phyloP scores from a whole-genome alignment of 2,888 invertebrate genomes.

The Carabus problematicus region DNA sequence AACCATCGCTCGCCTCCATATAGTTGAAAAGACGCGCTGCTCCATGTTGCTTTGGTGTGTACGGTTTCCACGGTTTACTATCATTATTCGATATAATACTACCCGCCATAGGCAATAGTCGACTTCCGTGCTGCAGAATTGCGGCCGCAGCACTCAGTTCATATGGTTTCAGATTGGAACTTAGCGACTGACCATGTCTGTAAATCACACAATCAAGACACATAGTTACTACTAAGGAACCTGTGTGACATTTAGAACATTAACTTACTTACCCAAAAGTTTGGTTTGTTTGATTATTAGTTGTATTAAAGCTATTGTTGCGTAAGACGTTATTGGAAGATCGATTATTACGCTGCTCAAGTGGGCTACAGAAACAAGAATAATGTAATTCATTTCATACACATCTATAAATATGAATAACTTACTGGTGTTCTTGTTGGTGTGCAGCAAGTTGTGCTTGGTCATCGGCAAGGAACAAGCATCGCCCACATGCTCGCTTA shows the following conservation, averaged over 20 bases:
- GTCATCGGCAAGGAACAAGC: constrained; percentile 86
- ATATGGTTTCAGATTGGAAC: constrained; percentile 44
- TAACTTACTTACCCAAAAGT: constrained; percentile 54
- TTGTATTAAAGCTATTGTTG: constrained; percentile 53
- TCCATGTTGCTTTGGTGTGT: constrained; percentile 62
- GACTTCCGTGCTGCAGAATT: constrained; percentile 55
- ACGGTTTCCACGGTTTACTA: constrained; percentile 48
- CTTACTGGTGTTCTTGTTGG: constrained; percentile 79
- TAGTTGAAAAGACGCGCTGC: constrained; percentile 75
- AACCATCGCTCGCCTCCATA: constrained; percentile 77
- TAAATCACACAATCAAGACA: not conserved
- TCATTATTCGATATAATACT: constrained; percentile 30
- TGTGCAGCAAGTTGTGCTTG: constrained; percentile 80
- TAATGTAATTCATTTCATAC: constrained; percentile 2
- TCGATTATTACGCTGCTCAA: constrained; percentile 68
- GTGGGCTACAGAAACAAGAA: constrained; percentile 61
- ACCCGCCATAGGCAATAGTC: constrained; percentile 53
- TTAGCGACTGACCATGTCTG: constrained; percentile 30
- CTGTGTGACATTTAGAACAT: too few relatives aligned
- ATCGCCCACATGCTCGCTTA: constrained; percentile 88
- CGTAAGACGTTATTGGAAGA: constrained; percentile 62
- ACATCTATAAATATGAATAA: constrained; percentile 51
- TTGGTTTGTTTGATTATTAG: constrained; percentile 50
- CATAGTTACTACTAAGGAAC: not conserved
- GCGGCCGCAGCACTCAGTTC: constrained; percentile 55